Conservation (phyloP, 2,797 vertebrate genomes). For the Bradypodion ventrale region DNA sequence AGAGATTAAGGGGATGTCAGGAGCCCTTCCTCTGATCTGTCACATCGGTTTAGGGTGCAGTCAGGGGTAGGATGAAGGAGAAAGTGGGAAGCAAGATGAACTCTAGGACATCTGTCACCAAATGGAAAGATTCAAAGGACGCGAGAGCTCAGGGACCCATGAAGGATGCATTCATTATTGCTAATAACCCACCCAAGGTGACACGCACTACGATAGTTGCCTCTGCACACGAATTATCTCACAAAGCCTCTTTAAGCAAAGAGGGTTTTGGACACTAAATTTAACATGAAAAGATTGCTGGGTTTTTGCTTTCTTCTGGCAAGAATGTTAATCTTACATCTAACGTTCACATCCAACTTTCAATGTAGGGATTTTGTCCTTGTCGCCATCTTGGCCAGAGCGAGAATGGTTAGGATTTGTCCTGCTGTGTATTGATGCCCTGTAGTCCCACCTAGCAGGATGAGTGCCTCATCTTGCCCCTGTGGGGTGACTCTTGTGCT, state of each 20-base stretch:
- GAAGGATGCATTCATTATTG: neutral
- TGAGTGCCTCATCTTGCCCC: too few relatives aligned
- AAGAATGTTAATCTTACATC: neutral
- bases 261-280: neutral
- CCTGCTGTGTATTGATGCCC: too few relatives aligned
- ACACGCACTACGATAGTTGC: neutral
- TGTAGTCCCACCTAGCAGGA: too few relatives aligned
- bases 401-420: neutral
- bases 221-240: neutral
- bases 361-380: neutral
- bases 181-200: slow-evolving; percentile 21
- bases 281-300: neutral
- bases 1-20: slow-evolving; percentile 3
- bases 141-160: neutral
- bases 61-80: neutral
- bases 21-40: slow-evolving; percentile 11
- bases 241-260: neutral
- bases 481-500: too few relatives aligned
- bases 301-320: neutral
- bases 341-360: neutral
- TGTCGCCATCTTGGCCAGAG: neutral
- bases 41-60: slow-evolving; percentile 25
- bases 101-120: slow-evolving; percentile 16
- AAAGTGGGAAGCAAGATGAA: neutral
- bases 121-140: slow-evolving; percentile 7